Base-by-base conservation (phyloP, 37 sponge, comb jelly and placozoan species). In the Axinella damicornis region DNA sequence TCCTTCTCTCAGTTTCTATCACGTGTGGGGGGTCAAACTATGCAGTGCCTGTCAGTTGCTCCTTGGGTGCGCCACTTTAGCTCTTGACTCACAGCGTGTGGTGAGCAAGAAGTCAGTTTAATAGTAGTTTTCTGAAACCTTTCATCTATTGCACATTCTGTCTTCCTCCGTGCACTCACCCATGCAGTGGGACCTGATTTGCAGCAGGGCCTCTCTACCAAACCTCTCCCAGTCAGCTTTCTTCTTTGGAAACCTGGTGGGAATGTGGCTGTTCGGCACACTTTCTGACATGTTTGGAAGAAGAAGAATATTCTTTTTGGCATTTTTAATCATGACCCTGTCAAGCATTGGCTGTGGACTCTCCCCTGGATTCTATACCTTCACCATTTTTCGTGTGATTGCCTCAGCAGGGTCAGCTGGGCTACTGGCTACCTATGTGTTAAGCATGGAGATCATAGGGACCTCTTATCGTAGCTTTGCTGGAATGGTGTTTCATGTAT, bases 101-200 rank as follows among this genome's bases (percentile, higher is more conserved):
- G n/a, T n/a, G n/a, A n/a, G n/a, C n/a, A n/a, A n/a, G n/a, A n/a
- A n/a, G n/a, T n/a, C n/a, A n/a, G n/a, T n/a, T n/a, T n/a, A n/a
- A n/a, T n/a, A n/a, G n/a, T n/a, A n/a, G n/a, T n/a, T n/a, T n/a
- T n/a, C n/a, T n/a, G n/a, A n/a, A n/a, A n/a, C n/a, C n/a, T n/a
- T n/a, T n/a, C n/a, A n/a, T n/a, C n/a, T n/a, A n/a, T n/a, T n/a
- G n/a, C n/a, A n/a, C n/a, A n/a, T n/a, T n/a, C n/a, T n/a, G n/a
- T n/a, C n/a, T n/a, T n/a, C n/a, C n/a, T n/a, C n/a, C n/a, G n/a
- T n/a, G n/a, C n/a, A n/a, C n/a, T n/a, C n/a, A n/a, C n/a, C n/a
- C n/a, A n/a, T n/a, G n/a, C 52, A 83, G 84, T 83, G 84, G 84
- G 63, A 83, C 25, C 34, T 83, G 14, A 34, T 82, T 5, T 82